These are phyloP conservation scores for Hypocryptadius cinnamomeus DNA, from an alignment of 2,113 vertebrate species.

Conservation along the genomic window DNA sequence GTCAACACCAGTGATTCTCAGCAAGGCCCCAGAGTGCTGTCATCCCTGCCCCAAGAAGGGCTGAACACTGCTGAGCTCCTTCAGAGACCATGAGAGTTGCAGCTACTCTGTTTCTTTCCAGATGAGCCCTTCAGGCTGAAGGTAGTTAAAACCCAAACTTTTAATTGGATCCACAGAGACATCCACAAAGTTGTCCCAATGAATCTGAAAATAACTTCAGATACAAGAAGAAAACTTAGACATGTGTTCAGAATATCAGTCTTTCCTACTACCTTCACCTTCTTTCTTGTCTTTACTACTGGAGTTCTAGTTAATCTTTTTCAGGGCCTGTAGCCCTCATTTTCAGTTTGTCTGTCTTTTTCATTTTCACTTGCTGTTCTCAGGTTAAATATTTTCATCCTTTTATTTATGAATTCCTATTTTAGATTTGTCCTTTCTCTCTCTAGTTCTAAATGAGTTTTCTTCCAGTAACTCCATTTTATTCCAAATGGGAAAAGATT, in stretches of 20 bases:
- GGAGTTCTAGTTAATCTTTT: neutral
- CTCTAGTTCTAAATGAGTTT: neutral
- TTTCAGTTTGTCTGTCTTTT: neutral
- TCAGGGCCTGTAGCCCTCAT: neutral
- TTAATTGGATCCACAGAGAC: slow-evolving; percentile 33
- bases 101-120: neutral
- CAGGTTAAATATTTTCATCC: neutral
- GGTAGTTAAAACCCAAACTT: neutral
- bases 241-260: neutral
- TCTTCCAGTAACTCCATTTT: neutral
- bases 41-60: neutral
- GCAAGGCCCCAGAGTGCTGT: neutral
- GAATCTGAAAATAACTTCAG: neutral
- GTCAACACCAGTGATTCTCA: neutral
- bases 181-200: neutral
- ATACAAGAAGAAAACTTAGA: neutral
- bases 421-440: neutral
- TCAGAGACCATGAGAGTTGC: neutral
- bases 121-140: neutral
- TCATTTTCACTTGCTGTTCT: neutral
- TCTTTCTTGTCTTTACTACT: neutral
- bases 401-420: neutral
- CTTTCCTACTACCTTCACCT: neutral
- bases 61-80: neutral
- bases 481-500: neutral